Conservation (phyloP, 2,888 invertebrate genomes). For the Aricia artaxerxes region DNA sequence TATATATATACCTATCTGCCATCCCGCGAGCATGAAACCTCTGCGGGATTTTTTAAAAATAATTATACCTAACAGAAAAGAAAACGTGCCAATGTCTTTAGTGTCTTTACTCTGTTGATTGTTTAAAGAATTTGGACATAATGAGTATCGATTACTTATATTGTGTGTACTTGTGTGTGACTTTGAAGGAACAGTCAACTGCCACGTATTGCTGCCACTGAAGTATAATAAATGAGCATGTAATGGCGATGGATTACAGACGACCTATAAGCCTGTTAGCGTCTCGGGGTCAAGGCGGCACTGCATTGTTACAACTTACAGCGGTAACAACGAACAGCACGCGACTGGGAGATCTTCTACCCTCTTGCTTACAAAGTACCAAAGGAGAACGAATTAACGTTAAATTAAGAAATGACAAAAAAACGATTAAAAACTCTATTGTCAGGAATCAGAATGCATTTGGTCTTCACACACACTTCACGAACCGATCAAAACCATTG, state of each 20-base stretch:
- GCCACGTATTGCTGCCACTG: not conserved
- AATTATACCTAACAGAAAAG: no score
- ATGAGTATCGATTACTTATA: no score
- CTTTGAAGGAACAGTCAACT: not conserved
- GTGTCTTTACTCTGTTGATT: no score
- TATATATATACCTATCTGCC: not conserved
- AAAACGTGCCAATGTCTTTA: no score
- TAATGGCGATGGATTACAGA: not conserved
- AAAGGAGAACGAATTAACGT: not conserved
- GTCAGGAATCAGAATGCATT: no score
- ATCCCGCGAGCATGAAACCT: not conserved
- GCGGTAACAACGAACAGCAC: not conserved
- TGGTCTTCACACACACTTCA: no score
- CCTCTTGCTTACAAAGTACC: not conserved
- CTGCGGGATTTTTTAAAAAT: not conserved
- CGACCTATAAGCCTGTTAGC: not conserved
- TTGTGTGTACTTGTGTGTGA: not conserved
- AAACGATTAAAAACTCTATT: no score
- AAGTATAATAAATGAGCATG: constrained; percentile 1
- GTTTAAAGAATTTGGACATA: no score
- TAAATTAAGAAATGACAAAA: no score
- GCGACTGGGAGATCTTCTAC: not conserved
- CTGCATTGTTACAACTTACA: not conserved
- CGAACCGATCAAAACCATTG: no score
- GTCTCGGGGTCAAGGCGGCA: not conserved